A percentile compares a stretch with the other conserved stretches of the same genome.
These are phyloP conservation scores for Saccopteryx leptura DNA, from an alignment of 2,113 vertebrate species.

Conservation along the genomic window DNA sequence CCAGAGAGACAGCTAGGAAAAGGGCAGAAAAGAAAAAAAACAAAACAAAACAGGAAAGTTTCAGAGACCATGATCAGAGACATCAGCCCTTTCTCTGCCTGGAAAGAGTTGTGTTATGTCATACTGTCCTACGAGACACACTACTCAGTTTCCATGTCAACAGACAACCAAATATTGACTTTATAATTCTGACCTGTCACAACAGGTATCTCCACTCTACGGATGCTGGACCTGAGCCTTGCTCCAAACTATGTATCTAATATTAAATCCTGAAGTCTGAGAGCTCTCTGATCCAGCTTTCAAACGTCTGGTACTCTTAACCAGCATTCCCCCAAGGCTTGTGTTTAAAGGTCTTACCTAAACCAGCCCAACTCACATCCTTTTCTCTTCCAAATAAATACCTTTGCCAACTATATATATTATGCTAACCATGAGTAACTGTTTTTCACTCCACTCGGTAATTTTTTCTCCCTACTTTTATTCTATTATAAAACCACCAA, in stretches of 20 bases:
- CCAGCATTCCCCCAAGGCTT: neutral
- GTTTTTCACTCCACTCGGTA: neutral
- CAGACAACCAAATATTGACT: conserved; percentile 12
- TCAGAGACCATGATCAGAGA: neutral
- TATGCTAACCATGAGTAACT: neutral
- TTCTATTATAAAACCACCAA: neutral
- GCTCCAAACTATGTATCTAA: neutral
- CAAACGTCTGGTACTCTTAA: neutral
- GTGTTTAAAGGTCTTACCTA: conserved; percentile 38
- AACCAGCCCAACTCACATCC: neutral
- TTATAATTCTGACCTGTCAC: neutral
- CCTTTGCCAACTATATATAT: neutral
- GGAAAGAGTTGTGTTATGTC: neutral
- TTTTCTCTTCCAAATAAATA: neutral
- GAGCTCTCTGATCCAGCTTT: neutral
- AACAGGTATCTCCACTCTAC: neutral
- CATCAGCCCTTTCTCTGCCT: neutral
- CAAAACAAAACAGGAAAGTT: neutral
- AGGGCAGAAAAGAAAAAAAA: neutral
- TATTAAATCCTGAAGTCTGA: neutral
- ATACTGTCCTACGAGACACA: no score
- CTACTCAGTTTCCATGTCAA: neutral
- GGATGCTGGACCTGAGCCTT: neutral
- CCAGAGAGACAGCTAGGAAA: conserved; percentile 95
- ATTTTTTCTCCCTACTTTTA: neutral